phyloP scores from a whole-genome alignment of 1,140 invertebrate genomes.

The Dendrolimus punctatus region DNA sequence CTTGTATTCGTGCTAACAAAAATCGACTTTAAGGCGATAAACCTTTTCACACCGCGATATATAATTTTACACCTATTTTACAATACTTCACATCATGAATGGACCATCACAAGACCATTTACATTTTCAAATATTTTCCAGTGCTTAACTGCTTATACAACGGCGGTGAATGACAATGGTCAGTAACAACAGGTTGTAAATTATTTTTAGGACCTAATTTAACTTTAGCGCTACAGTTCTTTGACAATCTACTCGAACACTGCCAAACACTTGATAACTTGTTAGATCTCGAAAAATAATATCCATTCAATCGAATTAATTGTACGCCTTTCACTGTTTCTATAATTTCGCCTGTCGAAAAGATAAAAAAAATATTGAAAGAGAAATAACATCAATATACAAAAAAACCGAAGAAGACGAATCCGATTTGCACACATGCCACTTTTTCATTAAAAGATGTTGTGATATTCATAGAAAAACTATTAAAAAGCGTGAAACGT shows the following conservation, averaged over 20 bases:
- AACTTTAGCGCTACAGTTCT: constrained; percentile 24
- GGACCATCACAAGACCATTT: neutral
- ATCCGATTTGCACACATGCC: too few relatives aligned
- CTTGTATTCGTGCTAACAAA: too few relatives aligned
- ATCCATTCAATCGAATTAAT: constrained; percentile 4
- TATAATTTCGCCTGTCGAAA: neutral
- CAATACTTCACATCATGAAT: too few relatives aligned
- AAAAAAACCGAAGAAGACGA: too few relatives aligned
- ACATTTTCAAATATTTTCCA: constrained; percentile 8
- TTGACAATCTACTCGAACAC: constrained; percentile 6
- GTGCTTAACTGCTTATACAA: constrained; percentile 1
- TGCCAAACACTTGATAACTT: constrained; percentile 3
- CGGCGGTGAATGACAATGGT: constrained; percentile 21
- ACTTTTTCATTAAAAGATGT: too few relatives aligned
- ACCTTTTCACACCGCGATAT: too few relatives aligned
- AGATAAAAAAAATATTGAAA: too few relatives aligned
- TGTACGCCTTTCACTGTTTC: neutral
- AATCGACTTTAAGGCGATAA: too few relatives aligned
- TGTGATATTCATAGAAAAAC: too few relatives aligned
- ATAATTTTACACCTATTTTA: too few relatives aligned
- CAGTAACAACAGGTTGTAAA: constrained; percentile 7
- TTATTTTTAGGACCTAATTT: constrained; percentile 8
- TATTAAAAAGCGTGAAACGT: too few relatives aligned
- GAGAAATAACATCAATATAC: too few relatives aligned
- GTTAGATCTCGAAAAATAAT: constrained; percentile 1